phyloP scores from a whole-genome alignment of 2,797 vertebrate genomes.

The Sparidentex hasta region DNA sequence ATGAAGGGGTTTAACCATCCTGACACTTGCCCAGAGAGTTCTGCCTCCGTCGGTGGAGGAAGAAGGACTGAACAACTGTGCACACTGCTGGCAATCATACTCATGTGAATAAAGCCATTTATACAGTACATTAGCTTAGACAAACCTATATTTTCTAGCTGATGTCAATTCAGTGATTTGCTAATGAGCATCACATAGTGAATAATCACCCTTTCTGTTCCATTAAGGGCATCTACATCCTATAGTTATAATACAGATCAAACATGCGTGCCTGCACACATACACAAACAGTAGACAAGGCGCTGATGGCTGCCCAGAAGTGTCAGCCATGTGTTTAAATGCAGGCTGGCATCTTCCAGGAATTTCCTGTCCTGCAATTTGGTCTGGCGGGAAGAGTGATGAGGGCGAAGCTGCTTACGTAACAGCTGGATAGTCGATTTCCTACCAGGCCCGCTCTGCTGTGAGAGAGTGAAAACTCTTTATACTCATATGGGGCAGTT shows the following conservation, averaged over 20 bases:
- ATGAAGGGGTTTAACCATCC: background rate
- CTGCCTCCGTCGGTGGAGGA: background rate
- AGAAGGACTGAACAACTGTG: background rate
- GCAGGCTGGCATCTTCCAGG: slow-evolving; percentile 28
- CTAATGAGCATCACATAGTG: slow-evolving; percentile 11
- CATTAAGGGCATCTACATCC: background rate
- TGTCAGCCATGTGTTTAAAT: slow-evolving; percentile 34
- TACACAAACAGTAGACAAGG: background rate
- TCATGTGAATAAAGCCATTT: slow-evolving; percentile 4
- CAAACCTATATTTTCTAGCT: slow-evolving; percentile 23
- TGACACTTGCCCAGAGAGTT: background rate
- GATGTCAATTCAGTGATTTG: slow-evolving; percentile 14
- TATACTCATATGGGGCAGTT: background rate
- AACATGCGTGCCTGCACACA: background rate
- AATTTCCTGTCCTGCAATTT: slow-evolving; percentile 41
- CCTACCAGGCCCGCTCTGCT: slow-evolving; percentile 17
- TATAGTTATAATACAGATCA: background rate
- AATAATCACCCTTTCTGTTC: slow-evolving; percentile 8
- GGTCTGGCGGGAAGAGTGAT: slow-evolving; percentile 21
- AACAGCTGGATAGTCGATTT: slow-evolving; percentile 24
- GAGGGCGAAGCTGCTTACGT: slow-evolving; percentile 35
- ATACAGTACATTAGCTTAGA: slow-evolving; percentile 33
- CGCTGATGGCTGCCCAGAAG: slow-evolving; percentile 12
- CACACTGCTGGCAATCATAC: slow-evolving; percentile 8
- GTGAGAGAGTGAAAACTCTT: slow-evolving; percentile 7